Evolutionary conservation across 2,113 vertebrate genomes (phyloP), one percentile per base, ranked within the genome.

Genomic region (Spea multiplicata): DNA sequence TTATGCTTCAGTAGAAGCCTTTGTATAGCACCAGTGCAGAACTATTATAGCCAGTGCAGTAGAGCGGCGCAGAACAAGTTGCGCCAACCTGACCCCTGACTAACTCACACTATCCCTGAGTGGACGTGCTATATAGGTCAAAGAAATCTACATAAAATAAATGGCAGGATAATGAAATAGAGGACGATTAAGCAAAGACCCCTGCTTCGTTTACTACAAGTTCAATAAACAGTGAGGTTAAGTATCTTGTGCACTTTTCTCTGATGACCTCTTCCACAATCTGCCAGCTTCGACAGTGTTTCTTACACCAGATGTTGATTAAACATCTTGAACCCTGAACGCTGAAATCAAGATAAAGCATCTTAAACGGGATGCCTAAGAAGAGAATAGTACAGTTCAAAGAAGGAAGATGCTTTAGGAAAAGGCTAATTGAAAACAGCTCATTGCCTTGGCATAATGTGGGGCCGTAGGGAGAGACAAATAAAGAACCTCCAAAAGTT

Each of bases 211-310:
- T 68, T 48, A 12, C 12, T 48, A 5, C 17, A 47, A 47, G 12
- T 14, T 68, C 66, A 68, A 68, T 64, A 68, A 68, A 68, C 4
- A 12, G 44, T 14, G 48, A n/a, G 66, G 66, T 68, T 68, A 68
- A 48, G 66, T 47, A 14, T 48, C n/a, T 14, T 47, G 46, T 68
- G 66, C n/a, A 53, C 44, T 49, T 52, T 44, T 30, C 16, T 5
- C n/a, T n/a, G 6, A 70, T 62, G 12, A 9, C 66, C 48, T 48
- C n/a, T n/a, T 68, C 44, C n/a, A 68, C 4, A 46, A 68, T 45
- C 7, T 8, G n/a, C 14, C 50, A 57, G 30, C 8, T 16, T 3
- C 44, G 14, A 45, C 6, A 61, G 3, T 30, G 9, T 53, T 30
- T 66, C 30, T 10, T 16, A 64, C 52, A 62, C 61, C 75, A 52